Conservation (phyloP, 2,113 vertebrate genomes). For the Cisticola juncidis region DNA sequence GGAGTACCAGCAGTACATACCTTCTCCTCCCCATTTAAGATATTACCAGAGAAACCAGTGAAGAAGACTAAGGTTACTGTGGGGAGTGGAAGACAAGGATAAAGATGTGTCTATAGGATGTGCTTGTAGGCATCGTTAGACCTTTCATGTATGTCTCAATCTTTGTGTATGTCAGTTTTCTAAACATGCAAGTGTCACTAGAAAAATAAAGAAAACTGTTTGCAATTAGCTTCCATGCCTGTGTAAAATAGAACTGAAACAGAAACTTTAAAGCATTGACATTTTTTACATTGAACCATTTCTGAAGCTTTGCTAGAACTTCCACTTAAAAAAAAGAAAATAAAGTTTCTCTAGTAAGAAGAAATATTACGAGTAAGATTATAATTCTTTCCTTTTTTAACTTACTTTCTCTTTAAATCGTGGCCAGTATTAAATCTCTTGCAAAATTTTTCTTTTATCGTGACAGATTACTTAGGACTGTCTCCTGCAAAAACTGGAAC, state of each 20-base stretch:
- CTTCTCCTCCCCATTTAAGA: background rate
- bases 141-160: background rate
- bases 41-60: background rate
- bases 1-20: rapidly evolving
- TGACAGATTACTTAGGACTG: background rate
- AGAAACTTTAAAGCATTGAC: background rate
- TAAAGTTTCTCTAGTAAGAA: background rate
- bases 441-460: background rate
- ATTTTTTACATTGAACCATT: background rate
- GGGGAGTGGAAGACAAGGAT: background rate
- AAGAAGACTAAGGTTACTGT: background rate
- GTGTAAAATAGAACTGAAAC: background rate
- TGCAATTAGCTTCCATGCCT: background rate
- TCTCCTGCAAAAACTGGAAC: background rate
- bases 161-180: background rate
- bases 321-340: background rate
- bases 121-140: background rate
- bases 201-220: background rate
- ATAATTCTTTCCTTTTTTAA: background rate
- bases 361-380: background rate
- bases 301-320: background rate
- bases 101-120: background rate
- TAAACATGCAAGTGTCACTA: background rate
- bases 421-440: background rate
- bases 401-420: background rate